Conservation (phyloP, 2,797 vertebrate species). For the Lithobates sylvaticus region DNA sequence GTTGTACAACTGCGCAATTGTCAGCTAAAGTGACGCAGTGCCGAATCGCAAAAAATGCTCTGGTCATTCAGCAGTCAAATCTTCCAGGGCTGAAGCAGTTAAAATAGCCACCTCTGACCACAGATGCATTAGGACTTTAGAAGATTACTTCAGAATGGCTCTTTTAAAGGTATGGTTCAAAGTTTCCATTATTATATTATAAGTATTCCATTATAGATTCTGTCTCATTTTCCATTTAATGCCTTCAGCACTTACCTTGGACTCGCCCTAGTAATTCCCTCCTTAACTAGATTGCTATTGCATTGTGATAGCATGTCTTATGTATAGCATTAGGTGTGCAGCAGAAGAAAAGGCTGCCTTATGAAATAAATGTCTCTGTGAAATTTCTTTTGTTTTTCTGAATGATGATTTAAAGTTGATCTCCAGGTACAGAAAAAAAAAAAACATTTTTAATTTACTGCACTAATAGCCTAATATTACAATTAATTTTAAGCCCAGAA, state of each 20-base stretch:
- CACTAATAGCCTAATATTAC: neutral
- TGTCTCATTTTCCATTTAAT: slow-evolving; percentile 29
- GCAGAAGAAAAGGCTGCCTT: neutral
- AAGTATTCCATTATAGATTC: slow-evolving; percentile 29
- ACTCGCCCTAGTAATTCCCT: slow-evolving; percentile 23
- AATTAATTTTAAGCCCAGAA: neutral
- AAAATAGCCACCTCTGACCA: neutral
- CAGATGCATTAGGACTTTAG: slow-evolving; percentile 16
- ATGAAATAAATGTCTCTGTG: neutral
- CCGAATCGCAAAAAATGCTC: too few species aligned
- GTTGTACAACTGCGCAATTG: too few species aligned
- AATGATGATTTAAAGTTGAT: neutral
- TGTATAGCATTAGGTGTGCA: slow-evolving; percentile 8
- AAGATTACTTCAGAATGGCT: slow-evolving; percentile 8
- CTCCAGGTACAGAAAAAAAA: too few species aligned
- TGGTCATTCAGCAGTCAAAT: too few species aligned
- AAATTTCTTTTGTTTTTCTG: slow-evolving; percentile 2
- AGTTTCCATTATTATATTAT: slow-evolving; percentile 37
- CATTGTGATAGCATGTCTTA: slow-evolving; percentile 23
- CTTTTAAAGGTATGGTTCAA: slow-evolving; percentile 6
- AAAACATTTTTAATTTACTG: neutral
- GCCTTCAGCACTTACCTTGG: slow-evolving; percentile 22
- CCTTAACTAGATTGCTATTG: slow-evolving; percentile 34
- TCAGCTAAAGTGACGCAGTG: too few species aligned
- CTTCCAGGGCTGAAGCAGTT: too few species aligned